A percentile compares a stretch with the other conserved stretches of the same genome.
Evolutionary conservation across 2,888 invertebrate genomes (phyloP).

Genomic region (Parnassius glacialis): DNA sequence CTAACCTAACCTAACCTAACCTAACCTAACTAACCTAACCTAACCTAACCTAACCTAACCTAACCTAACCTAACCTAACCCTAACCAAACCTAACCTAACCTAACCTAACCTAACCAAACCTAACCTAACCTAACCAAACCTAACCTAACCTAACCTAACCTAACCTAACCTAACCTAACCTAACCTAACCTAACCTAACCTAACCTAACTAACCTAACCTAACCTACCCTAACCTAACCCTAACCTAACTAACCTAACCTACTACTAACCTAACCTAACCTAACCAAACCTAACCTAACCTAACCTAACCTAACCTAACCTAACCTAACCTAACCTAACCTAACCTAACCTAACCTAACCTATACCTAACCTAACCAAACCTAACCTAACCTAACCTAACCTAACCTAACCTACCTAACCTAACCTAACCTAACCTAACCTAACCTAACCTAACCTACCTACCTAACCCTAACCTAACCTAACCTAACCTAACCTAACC

Average conservation of each 20-base stretch:
- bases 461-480: conserved; percentile 25
- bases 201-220: conserved; percentile 20
- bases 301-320: conserved; percentile 23
- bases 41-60: conserved; percentile 26
- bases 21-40: conserved; percentile 20
- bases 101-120: conserved; percentile 11
- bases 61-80: conserved; percentile 24
- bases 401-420: conserved; percentile 25
- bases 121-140: conserved; percentile 21
- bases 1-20: conserved; percentile 34
- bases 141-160: conserved; percentile 4
- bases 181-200: conserved; percentile 25
- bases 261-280: conserved; percentile 22
- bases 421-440: conserved; percentile 25
- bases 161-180: conserved; percentile 26
- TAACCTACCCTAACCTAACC: conserved; percentile 25
- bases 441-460: conserved; percentile 25
- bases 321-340: conserved; percentile 22
- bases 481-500: conserved; percentile 6
- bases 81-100: not conserved
- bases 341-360: conserved; percentile 15
- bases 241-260: conserved; percentile 24
- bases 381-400: conserved; percentile 25
- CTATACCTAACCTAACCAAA: conserved; percentile 16
- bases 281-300: conserved; percentile 25